Evolutionary conservation across 1,140 invertebrate species (phyloP).

Genomic region (Brachionus manjavacas): DNA sequence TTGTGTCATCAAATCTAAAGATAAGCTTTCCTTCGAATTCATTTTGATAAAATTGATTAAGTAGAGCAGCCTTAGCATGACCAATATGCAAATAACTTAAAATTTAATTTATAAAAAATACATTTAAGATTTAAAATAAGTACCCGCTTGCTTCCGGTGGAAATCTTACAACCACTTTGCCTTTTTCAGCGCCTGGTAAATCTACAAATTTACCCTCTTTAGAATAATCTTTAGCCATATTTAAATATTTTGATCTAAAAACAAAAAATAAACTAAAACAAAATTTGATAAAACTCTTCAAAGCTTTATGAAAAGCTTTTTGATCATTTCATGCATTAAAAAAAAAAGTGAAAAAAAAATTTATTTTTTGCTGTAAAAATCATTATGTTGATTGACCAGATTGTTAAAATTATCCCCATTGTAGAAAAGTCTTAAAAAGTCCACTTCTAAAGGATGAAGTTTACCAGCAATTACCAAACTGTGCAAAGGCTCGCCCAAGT

Average conservation of each 20-base stretch:
- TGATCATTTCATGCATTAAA: background rate
- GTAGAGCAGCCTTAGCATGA: slow-evolving; percentile 93
- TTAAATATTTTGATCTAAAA: slow-evolving; percentile 23
- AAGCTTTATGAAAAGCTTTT: slow-evolving; percentile 22
- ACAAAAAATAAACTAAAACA: background rate
- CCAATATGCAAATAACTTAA: slow-evolving; percentile 88
- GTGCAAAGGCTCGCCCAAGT: slow-evolving; percentile 85
- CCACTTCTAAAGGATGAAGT: slow-evolving; percentile 83
- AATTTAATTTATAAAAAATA: background rate
- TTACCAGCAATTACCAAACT: slow-evolving; percentile 78
- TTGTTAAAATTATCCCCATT: slow-evolving; percentile 22
- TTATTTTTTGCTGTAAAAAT: slow-evolving; percentile 25
- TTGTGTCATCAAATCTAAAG: slow-evolving; percentile 99
- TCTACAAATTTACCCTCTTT: slow-evolving; percentile 93
- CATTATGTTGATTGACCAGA: slow-evolving; percentile 21
- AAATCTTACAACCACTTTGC: slow-evolving; percentile 88
- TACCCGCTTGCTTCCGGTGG: slow-evolving; percentile 95
- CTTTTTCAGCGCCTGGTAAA: slow-evolving; percentile 86
- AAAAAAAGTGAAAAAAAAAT: background rate
- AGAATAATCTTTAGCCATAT: slow-evolving; percentile 43
- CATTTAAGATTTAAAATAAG: slow-evolving; percentile 43
- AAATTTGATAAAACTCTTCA: background rate
- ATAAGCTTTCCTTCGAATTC: slow-evolving; percentile 88
- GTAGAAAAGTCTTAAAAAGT: slow-evolving; percentile 65
- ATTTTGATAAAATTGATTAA: slow-evolving; percentile 95